These are phyloP conservation scores for Ceratosolen fusciceps DNA, from an alignment of 1,140 invertebrate species.

Conservation along the genomic window DNA sequence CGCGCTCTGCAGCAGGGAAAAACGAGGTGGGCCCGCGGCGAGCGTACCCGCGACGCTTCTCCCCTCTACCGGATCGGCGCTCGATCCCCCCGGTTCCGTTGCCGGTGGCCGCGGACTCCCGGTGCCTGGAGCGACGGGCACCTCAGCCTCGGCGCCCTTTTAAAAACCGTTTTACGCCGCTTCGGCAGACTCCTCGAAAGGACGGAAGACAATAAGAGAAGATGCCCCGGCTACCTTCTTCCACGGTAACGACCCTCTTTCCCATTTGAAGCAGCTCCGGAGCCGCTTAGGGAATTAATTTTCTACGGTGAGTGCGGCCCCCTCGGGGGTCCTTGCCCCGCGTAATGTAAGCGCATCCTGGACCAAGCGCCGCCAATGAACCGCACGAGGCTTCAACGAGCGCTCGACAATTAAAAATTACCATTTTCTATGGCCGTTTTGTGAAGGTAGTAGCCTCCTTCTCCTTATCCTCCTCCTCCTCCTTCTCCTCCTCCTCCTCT, in stretches of 20 bases:
- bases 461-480: too few relatives aligned
- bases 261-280: slow-evolving; percentile 40
- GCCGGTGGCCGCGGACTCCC: not conserved
- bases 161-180: not conserved
- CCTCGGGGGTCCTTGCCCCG: too few relatives aligned
- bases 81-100: slow-evolving; percentile 28
- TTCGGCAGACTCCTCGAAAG: slow-evolving; percentile 29
- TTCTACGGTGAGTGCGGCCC: slow-evolving; percentile 41
- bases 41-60: not conserved
- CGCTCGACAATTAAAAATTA: slow-evolving; percentile 24
- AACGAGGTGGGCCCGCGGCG: not conserved
- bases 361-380: not conserved
- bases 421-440: slow-evolving; percentile 14
- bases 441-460: not conserved
- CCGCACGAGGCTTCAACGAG: not conserved
- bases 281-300: slow-evolving; percentile 45
- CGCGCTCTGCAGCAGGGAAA: not conserved
- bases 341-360: not conserved
- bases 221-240: slow-evolving; percentile 28
- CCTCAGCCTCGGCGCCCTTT: not conserved
- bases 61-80: too few relatives aligned
- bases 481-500: too few relatives aligned
- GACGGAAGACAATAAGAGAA: slow-evolving; percentile 45
- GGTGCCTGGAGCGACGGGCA: not conserved
- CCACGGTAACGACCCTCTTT: slow-evolving; percentile 42